Conservation (phyloP, 2,888 invertebrate species). For the Agriotes lineatus region DNA sequence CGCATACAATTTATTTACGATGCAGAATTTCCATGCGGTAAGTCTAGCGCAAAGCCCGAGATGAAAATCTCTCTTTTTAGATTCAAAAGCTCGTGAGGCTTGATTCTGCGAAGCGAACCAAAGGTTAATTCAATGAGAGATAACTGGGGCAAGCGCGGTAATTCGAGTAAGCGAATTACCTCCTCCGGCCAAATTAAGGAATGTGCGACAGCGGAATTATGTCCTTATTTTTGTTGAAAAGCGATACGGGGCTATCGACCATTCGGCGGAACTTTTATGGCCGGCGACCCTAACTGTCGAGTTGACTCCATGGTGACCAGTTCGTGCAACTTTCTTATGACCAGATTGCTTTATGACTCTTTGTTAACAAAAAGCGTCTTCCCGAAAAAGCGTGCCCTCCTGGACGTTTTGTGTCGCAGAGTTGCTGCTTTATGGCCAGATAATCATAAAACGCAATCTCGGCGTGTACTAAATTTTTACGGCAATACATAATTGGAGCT, state of each 20-base stretch:
- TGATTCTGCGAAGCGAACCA: background rate
- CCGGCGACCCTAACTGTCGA: conserved; percentile 17
- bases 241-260: conserved; percentile 17
- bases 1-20: no score
- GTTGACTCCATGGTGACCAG: conserved; percentile 26
- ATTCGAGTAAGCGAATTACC: conserved; percentile 4
- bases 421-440: conserved; percentile 17
- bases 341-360: conserved; percentile 26
- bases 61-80: no score
- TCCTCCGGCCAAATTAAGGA: conserved; percentile 3
- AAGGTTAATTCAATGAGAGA: background rate
- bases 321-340: conserved; percentile 27
- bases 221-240: conserved; percentile 27
- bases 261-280: conserved; percentile 23
- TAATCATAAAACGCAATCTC: conserved; percentile 27
- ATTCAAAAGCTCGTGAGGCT: no score
- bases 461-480: conserved; percentile 25
- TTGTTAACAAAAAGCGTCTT: conserved; percentile 26
- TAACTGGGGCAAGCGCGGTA: background rate
- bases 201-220: conserved; percentile 11
- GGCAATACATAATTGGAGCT: conserved; percentile 21
- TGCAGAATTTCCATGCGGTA: no score
- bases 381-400: background rate
- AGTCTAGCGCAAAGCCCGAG: no score
- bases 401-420: conserved; percentile 13